Evolutionary conservation across 2,888 invertebrate species (phyloP).

Genomic region (Chaetogeoica ovagalla): DNA sequence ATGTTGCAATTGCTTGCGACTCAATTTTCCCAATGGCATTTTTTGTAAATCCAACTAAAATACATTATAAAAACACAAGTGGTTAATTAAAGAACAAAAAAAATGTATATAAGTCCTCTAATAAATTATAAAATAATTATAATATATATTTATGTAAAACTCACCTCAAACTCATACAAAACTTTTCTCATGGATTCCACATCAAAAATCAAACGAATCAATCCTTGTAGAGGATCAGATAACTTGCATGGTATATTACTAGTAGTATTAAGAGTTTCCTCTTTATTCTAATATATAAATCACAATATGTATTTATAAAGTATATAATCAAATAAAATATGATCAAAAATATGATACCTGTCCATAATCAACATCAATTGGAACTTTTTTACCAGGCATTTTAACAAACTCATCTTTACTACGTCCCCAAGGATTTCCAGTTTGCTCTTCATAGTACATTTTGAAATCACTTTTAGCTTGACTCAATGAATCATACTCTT

Average conservation of each 20-base stretch:
- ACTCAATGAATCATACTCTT: constrained; percentile 61
- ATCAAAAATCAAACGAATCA: constrained; percentile 87
- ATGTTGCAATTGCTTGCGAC: constrained; percentile 82
- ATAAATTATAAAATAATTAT: not conserved
- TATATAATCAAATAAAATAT: too few relatives aligned
- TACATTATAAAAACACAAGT: constrained; percentile 31
- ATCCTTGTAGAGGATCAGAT: constrained; percentile 74
- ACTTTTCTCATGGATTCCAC: constrained; percentile 88
- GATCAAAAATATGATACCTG: constrained; percentile 61
- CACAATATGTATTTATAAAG: not conserved
- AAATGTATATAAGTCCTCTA: not conserved
- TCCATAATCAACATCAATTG: constrained; percentile 88
- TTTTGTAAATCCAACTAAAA: constrained; percentile 84
- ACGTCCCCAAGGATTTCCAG: constrained; percentile 77
- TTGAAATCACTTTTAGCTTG: constrained; percentile 70
- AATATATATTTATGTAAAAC: constrained; percentile 40
- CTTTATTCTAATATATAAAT: constrained; percentile 21
- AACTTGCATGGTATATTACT: constrained; percentile 66
- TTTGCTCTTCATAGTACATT: constrained; percentile 66
- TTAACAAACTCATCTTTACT: constrained; percentile 61
- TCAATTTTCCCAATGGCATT: constrained; percentile 97
- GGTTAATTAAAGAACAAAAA: too few relatives aligned
- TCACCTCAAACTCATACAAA: constrained; percentile 88
- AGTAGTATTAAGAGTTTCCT: constrained; percentile 27
- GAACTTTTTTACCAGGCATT: constrained; percentile 75